These are phyloP conservation scores for Diarsia dahlii DNA, from an alignment of 2,888 invertebrate species.

Conservation along the genomic window DNA sequence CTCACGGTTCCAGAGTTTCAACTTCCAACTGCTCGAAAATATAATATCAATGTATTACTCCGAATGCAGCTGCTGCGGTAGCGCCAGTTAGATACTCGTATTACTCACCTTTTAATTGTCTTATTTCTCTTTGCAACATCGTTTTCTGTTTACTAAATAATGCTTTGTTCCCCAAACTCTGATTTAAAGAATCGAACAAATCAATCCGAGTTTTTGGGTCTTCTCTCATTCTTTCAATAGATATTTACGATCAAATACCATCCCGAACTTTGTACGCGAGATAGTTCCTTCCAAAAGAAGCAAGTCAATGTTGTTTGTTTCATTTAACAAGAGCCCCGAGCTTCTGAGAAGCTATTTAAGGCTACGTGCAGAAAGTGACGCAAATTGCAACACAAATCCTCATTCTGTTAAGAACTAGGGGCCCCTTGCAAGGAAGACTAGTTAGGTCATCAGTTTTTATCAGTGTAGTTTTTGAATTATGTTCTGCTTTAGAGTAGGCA, in stretches of 20 bases:
- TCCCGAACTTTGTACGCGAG: not conserved
- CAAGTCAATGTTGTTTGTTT: constrained; percentile 34
- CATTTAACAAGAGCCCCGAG: constrained; percentile 10
- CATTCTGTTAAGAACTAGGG: constrained; percentile 1
- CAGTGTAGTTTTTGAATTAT: not conserved
- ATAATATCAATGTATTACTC: too few species aligned
- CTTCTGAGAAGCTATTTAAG: constrained; percentile 28
- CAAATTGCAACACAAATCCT: constrained; percentile 30
- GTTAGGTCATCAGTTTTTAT: constrained; percentile 7
- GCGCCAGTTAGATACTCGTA: too few species aligned
- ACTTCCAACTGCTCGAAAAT: too few species aligned
- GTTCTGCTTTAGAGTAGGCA: not conserved
- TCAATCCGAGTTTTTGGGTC: constrained; percentile 24
- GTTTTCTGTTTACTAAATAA: too few species aligned
- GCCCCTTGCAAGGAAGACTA: not conserved
- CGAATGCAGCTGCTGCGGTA: too few species aligned
- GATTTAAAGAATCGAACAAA: not conserved
- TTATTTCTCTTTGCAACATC: too few species aligned
- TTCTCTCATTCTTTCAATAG: constrained; percentile 12
- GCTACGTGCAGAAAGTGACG: constrained; percentile 20
- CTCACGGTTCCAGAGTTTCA: too few species aligned
- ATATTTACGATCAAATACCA: constrained; percentile 32
- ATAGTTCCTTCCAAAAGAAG: constrained; percentile 25
- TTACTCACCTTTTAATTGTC: too few species aligned
- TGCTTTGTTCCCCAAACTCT: too few species aligned